These are phyloP conservation scores for Apis florea DNA, from an alignment of 1,140 invertebrate genomes.

Conservation along the genomic window DNA sequence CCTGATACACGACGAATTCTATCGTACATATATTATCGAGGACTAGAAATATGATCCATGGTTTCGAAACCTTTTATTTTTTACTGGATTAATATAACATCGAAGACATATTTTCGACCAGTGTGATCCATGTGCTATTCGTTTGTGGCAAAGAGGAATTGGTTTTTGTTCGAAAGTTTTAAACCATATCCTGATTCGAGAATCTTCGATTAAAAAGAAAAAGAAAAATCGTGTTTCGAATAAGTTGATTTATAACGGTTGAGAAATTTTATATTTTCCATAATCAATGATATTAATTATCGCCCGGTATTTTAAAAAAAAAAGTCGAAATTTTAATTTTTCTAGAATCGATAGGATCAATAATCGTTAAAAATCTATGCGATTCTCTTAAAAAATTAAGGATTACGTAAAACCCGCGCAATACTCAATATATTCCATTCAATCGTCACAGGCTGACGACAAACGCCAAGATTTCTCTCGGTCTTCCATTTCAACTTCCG, in stretches of 20 bases:
- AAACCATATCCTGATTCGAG: neutral
- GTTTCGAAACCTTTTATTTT: constrained; percentile 72
- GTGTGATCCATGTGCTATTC: constrained; percentile 12
- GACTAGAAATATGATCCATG: constrained; percentile 53
- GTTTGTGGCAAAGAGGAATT: constrained; percentile 52
- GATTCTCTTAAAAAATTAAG: neutral
- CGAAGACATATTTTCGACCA: constrained; percentile 63
- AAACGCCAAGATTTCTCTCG: neutral
- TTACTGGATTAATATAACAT: constrained; percentile 65
- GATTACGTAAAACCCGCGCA: too few relatives aligned
- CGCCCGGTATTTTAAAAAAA: neutral
- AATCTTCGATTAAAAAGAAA: neutral
- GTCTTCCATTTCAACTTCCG: constrained; percentile 10
- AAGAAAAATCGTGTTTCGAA: neutral
- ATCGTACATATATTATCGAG: constrained; percentile 48
- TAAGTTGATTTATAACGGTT: neutral
- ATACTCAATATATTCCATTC: neutral
- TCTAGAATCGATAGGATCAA: too few relatives aligned
- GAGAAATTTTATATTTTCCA: too few relatives aligned
- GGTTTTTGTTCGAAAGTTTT: constrained; percentile 37
- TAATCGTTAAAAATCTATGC: too few relatives aligned
- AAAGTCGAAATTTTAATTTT: neutral
- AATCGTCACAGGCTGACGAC: neutral
- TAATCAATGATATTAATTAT: too few relatives aligned
- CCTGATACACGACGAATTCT: constrained; percentile 46